Evolutionary conservation across 2,113 vertebrate genomes (phyloP).

Genomic region (Brachypodius melanocephalos): DNA sequence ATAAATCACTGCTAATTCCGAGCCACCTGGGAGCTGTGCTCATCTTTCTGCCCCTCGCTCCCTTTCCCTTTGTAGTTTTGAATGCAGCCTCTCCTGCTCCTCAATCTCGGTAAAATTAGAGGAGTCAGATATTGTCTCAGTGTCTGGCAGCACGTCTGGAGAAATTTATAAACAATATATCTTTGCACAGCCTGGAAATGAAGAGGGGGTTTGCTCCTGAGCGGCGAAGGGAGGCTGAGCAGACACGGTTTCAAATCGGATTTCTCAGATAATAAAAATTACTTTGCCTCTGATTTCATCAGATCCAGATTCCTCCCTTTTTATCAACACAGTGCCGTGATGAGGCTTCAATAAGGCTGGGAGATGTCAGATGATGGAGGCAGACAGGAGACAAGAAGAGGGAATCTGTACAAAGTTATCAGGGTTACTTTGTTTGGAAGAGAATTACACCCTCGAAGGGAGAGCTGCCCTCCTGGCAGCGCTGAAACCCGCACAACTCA

Average conservation of each 20-base stretch:
- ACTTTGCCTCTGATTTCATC: conserved; percentile 53
- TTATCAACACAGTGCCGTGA: background rate
- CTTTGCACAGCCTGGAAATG: conserved; percentile 28
- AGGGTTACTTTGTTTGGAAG: background rate
- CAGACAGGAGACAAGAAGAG: background rate
- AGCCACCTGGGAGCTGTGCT: background rate
- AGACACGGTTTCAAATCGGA: conserved; percentile 7
- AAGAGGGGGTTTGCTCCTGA: background rate
- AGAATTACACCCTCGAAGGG: background rate
- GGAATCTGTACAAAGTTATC: background rate
- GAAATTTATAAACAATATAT: conserved; percentile 59
- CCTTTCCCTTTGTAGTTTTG: conserved; percentile 8
- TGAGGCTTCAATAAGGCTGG: background rate
- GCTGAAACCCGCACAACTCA: background rate
- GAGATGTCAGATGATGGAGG: conserved; percentile 3
- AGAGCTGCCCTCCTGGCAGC: background rate
- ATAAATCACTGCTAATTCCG: conserved; percentile 9
- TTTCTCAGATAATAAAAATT: conserved; percentile 52
- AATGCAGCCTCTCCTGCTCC: conserved; percentile 45
- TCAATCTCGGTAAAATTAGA: conserved; percentile 52
- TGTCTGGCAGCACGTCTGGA: conserved; percentile 40
- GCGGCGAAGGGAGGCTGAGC: background rate
- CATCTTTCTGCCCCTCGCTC: background rate
- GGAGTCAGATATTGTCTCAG: conserved; percentile 61
- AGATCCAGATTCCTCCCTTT: background rate